Evolutionary conservation across 2,113 vertebrate genomes (phyloP).

Genomic region (Scytalopus superciliaris): DNA sequence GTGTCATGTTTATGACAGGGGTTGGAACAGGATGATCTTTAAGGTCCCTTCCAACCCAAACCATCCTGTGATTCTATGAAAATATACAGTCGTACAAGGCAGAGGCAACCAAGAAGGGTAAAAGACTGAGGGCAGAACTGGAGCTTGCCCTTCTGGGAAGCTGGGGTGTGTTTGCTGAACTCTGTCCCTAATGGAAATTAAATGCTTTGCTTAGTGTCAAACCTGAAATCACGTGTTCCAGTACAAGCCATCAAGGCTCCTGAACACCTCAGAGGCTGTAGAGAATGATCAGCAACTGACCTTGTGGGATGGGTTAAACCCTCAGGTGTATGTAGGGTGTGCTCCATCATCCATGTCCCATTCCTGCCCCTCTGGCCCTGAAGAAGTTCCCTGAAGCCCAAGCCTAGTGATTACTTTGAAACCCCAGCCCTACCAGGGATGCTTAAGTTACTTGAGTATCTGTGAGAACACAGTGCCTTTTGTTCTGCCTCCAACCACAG

Average conservation of each 20-base stretch:
- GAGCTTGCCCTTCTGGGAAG: not conserved
- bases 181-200: not conserved
- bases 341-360: not conserved
- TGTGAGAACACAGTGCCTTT: not conserved
- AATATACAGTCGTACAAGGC: not conserved
- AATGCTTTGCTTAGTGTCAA: not conserved
- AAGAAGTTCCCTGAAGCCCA: not conserved
- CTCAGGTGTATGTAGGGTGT: not conserved
- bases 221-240: fast-evolving
- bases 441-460: not conserved
- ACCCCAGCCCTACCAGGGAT: not conserved
- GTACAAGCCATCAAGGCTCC: not conserved
- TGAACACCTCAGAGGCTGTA: not conserved
- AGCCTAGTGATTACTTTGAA: not conserved
- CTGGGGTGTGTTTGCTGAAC: not conserved
- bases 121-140: not conserved
- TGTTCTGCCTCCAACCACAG: not conserved
- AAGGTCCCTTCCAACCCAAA: not conserved
- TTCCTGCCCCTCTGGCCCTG: not conserved
- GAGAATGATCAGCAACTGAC: not conserved
- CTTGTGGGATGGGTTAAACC: not conserved
- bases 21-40: not conserved
- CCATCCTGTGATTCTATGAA: not conserved
- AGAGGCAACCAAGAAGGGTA: not conserved
- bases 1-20: not conserved